phyloP scores from a whole-genome alignment of 2,113 vertebrate species.

The Ranitomeya imitator region DNA sequence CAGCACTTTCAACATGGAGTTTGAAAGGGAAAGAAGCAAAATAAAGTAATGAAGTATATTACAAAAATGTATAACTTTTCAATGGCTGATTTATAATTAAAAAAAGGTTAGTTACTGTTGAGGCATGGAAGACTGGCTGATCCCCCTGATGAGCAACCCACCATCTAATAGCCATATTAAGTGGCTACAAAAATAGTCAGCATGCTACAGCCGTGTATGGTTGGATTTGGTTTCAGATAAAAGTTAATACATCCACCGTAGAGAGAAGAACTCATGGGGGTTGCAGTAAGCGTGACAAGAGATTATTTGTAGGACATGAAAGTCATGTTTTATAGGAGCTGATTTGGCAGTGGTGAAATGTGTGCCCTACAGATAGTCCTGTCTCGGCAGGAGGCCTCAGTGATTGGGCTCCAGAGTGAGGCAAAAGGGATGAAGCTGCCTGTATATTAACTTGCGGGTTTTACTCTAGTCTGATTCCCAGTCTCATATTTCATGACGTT shows the following conservation, averaged over 20 bases:
- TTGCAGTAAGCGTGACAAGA: not conserved
- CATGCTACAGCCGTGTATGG: not conserved
- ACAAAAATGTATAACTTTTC: too few species aligned
- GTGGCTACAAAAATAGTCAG: not conserved
- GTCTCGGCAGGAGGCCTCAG: conserved; percentile 7
- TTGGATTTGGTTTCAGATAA: not conserved
- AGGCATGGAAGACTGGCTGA: not conserved
- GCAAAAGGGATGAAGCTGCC: not conserved
- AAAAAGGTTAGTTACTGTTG: too few species aligned
- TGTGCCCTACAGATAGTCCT: not conserved
- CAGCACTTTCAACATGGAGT: too few species aligned
- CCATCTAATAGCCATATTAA: not conserved
- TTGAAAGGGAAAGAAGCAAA: too few species aligned
- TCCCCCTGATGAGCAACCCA: not conserved
- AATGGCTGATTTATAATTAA: too few species aligned
- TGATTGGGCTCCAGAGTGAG: not conserved
- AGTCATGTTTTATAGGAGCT: not conserved
- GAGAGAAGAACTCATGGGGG: not conserved
- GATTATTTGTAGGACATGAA: conserved; percentile 10
- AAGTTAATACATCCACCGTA: not conserved
- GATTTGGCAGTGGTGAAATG: conserved; percentile 6
- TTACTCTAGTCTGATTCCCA: not conserved
- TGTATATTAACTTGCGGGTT: conserved; percentile 11
- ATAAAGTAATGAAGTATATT: too few species aligned
- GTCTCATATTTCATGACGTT: conserved; percentile 12